Evolutionary conservation across 2,888 invertebrate species (phyloP).

Genomic region (Agrilus biguttatus): DNA sequence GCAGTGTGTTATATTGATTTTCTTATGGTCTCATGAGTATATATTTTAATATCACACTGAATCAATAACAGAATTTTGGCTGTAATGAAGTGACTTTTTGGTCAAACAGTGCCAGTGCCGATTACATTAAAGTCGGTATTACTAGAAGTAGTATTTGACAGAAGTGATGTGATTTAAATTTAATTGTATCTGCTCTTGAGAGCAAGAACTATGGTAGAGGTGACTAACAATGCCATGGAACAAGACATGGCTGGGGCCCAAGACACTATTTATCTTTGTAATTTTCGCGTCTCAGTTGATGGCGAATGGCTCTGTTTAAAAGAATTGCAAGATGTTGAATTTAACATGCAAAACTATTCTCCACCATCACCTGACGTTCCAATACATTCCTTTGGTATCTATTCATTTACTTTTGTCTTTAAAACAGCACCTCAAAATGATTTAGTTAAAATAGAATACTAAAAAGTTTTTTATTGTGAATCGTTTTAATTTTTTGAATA

Average conservation of each 20-base stretch:
- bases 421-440: too few relatives aligned
- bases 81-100: slow-evolving; percentile 7
- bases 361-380: slow-evolving; percentile 49
- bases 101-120: slow-evolving; percentile 3
- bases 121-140: too few relatives aligned
- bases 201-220: slow-evolving; percentile 27
- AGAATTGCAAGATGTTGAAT: slow-evolving; percentile 83
- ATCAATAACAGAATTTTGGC: slow-evolving; percentile 3
- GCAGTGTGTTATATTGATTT: too few relatives aligned
- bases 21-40: too few relatives aligned
- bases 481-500: too few relatives aligned
- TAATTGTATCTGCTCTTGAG: slow-evolving; percentile 21
- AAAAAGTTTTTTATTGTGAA: too few relatives aligned
- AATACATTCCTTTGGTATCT: slow-evolving; percentile 37
- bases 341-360: slow-evolving; percentile 55
- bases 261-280: slow-evolving; percentile 93
- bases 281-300: slow-evolving; percentile 92
- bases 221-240: slow-evolving; percentile 29
- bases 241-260: slow-evolving; percentile 75
- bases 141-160: too few relatives aligned
- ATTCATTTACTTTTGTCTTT: not conserved
- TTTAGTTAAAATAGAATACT: too few relatives aligned
- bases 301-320: slow-evolving; percentile 94
- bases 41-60: too few relatives aligned
- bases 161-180: too few relatives aligned